Evolutionary conservation across 1,140 invertebrate genomes (phyloP).

Genomic region (Drosophila watanabei): DNA sequence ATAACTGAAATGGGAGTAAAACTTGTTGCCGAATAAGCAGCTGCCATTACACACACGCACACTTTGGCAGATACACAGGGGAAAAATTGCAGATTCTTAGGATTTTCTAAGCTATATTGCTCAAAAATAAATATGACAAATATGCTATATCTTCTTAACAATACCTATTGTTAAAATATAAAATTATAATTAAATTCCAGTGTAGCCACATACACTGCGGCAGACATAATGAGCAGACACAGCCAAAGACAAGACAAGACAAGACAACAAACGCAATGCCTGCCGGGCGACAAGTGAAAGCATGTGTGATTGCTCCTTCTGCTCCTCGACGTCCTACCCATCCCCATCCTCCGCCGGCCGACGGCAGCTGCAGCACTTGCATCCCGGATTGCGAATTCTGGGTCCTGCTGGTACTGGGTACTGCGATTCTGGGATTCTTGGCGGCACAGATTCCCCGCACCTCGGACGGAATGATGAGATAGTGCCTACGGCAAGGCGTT

Average conservation of each 20-base stretch:
- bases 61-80: background rate
- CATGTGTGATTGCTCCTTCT: slow-evolving; percentile 49
- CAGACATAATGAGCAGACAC: slow-evolving; percentile 78
- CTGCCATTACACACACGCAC: slow-evolving; percentile 56
- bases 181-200: background rate
- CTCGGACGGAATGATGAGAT: slow-evolving; percentile 17
- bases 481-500: slow-evolving; percentile 56
- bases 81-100: background rate
- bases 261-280: slow-evolving; percentile 52
- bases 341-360: background rate
- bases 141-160: fast-evolving
- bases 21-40: slow-evolving; percentile 83
- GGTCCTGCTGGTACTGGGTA: slow-evolving; percentile 8
- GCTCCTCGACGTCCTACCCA: background rate
- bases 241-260: slow-evolving; percentile 72
- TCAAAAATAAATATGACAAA: background rate
- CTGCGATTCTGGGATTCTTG: slow-evolving; percentile 42
- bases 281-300: slow-evolving; percentile 56
- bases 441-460: slow-evolving; percentile 16
- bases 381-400: slow-evolving; percentile 15
- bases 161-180: background rate
- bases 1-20: slow-evolving; percentile 35
- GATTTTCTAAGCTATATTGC: background rate
- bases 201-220: slow-evolving; percentile 23
- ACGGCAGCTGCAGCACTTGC: slow-evolving; percentile 22